Percentiles rank a stretch among this genome's conserved stretches.
phyloP scores from a whole-genome alignment of 2,113 vertebrate species.

The Dipodomys merriami region DNA sequence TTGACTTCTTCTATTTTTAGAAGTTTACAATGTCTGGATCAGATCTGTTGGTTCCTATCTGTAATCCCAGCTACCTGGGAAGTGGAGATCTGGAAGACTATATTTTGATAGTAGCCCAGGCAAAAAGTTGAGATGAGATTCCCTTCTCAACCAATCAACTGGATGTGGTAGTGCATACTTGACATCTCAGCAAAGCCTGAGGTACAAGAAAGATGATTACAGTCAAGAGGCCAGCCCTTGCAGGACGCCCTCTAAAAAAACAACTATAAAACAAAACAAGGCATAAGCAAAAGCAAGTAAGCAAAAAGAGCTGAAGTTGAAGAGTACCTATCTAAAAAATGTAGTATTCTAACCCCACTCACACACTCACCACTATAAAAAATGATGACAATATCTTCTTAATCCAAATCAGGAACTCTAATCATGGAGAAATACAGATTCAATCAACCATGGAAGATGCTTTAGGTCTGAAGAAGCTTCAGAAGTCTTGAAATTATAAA shows the following conservation, averaged over 20 bases:
- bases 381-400: too few relatives aligned
- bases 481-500: background rate
- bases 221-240: too few relatives aligned
- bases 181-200: background rate
- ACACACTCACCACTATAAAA: too few relatives aligned
- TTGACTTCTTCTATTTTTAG: too few relatives aligned
- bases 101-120: too few relatives aligned
- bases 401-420: background rate
- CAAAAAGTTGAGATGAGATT: too few relatives aligned
- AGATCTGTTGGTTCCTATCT: too few relatives aligned
- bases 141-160: background rate
- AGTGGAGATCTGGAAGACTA: too few relatives aligned
- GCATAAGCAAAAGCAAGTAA: background rate
- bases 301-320: background rate
- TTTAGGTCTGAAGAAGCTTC: background rate
- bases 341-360: too few relatives aligned
- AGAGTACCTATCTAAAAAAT: too few relatives aligned
- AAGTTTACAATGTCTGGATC: too few relatives aligned
- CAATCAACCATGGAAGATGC: background rate
- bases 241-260: background rate
- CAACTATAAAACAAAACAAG: background rate
- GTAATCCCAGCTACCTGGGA: too few relatives aligned
- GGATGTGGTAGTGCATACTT: background rate
- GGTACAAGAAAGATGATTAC: background rate
- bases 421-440: background rate